Evolutionary conservation across 2,797 vertebrate species (phyloP), one percentile per base, ranked within the genome.

Genomic region (Bradypodion ventrale): DNA sequence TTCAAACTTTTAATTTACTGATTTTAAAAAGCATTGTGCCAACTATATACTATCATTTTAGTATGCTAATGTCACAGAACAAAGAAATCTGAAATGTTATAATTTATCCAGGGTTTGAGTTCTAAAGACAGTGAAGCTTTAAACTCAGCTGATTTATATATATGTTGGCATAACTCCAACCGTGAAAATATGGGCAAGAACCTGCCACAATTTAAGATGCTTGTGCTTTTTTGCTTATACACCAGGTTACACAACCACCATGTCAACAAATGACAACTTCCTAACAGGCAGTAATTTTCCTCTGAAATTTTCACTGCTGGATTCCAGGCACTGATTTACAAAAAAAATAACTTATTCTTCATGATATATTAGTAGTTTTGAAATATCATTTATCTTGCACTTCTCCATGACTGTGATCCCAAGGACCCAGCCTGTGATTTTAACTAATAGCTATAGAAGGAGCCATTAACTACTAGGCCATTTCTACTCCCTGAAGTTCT

Each of bases 341-440:
- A 23, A 63, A 82, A 49, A 78, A 78, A 49, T 74, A 49, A 84
- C 89, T 83, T 78, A 86, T 78, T 89, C 21, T 80, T 74, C 78
- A 5, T 6, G 65, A 60, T 78, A 7, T 76, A 65, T 83, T 12
- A 79, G 52, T 44, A 83, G 73, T 49, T 0, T 80, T 72, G 63
- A 4, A 12, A 87, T 78, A 69, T 66, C n/a, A 81, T 23, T 49
- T 49, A 72, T 44, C 32, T 70, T 5, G 21, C 25, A 49, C 9
- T n/a, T 63, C 49, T 62, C 25, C 27, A 68, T 35, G 8, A 40
- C 10, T 27, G 23, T 70, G 68, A 59, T 59, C n/a, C 37, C 75
- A 44, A 75, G 52, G 21, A 15, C 62, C 46, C 60, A 75, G 4
- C n/a, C n/a, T 75, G 37, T 75, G 62, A 52, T 9, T 49, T 52